Conservation (phyloP, 92 coral and sea anemone genomes). For the Heteractis magnifica region DNA sequence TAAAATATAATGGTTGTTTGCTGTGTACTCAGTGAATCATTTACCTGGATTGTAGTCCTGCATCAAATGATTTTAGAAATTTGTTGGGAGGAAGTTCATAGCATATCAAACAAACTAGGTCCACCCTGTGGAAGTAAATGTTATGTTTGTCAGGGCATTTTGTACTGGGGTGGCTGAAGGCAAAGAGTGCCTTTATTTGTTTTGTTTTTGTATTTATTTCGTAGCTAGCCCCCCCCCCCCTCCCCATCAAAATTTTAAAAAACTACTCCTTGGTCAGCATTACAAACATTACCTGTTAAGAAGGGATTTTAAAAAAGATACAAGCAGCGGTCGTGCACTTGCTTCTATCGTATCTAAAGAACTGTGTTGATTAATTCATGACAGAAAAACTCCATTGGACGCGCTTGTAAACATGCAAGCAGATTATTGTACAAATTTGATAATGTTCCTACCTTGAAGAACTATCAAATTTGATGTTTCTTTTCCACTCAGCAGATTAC, state of each 20-base stretch:
- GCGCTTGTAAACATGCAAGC: not conserved
- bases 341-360: slow-evolving; percentile 47
- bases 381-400: not conserved
- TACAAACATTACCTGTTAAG: slow-evolving; percentile 51
- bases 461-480: slow-evolving; percentile 71
- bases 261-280: too few species aligned
- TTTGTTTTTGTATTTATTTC: too few species aligned
- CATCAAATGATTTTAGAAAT: slow-evolving; percentile 46
- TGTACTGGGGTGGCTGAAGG: too few species aligned
- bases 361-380: too few species aligned
- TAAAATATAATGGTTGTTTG: too few species aligned
- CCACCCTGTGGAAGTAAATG: slow-evolving; percentile 3
- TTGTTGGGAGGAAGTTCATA: slow-evolving; percentile 40
- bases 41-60: slow-evolving; percentile 55
- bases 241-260: too few species aligned
- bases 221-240: too few species aligned
- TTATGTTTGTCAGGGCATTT: not conserved
- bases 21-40: not conserved
- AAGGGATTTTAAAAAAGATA: slow-evolving; percentile 59
- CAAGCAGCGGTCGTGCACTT: slow-evolving; percentile 56
- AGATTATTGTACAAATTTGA: not conserved
- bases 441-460: slow-evolving; percentile 56
- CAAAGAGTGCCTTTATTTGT: too few species aligned
- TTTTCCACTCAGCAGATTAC: slow-evolving; percentile 68
- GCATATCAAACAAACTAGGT: slow-evolving; percentile 27